Percentiles rank a stretch among this genome's conserved stretches.
phyloP scores from a whole-genome alignment of 2,797 vertebrate species.

The Aviceda cuculoides region DNA sequence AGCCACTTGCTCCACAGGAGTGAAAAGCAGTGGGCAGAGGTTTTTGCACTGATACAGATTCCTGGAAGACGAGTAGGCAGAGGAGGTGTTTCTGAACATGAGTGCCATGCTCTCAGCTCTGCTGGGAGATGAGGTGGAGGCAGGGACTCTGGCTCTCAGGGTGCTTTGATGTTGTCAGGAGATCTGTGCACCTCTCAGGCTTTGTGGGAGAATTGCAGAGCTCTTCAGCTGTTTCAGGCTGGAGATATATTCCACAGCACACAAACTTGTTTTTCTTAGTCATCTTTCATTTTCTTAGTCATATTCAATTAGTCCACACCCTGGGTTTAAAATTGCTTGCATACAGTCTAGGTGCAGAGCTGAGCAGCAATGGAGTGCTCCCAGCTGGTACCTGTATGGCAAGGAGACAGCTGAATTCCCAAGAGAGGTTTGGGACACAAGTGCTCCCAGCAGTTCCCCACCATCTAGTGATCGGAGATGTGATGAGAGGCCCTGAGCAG shows the following conservation, averaged over 20 bases:
- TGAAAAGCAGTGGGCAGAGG: background rate
- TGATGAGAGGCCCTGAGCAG: background rate
- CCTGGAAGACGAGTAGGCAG: background rate
- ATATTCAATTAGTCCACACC: background rate
- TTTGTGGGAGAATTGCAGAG: background rate
- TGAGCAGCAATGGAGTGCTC: background rate
- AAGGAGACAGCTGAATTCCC: background rate
- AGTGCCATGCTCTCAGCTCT: background rate
- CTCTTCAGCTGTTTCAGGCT: background rate
- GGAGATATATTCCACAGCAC: background rate
- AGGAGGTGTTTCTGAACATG: background rate
- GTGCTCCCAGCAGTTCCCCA: background rate
- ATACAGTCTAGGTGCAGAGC: background rate
- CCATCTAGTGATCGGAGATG: background rate
- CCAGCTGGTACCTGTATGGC: background rate
- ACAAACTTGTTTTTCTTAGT: slow-evolving; percentile 29
- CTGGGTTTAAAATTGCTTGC: background rate
- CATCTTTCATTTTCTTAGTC: slow-evolving; percentile 34
- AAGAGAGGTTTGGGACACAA: background rate
- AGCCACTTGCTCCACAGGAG: background rate
- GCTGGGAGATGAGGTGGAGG: background rate
- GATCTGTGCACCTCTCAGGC: background rate
- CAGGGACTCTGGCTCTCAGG: background rate
- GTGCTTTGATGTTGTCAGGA: background rate
- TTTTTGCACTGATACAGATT: background rate